A percentile compares a stretch with the other conserved stretches of the same genome.
Conservation (phyloP, 2,888 invertebrate genomes). For the Xylota sylvarum region DNA sequence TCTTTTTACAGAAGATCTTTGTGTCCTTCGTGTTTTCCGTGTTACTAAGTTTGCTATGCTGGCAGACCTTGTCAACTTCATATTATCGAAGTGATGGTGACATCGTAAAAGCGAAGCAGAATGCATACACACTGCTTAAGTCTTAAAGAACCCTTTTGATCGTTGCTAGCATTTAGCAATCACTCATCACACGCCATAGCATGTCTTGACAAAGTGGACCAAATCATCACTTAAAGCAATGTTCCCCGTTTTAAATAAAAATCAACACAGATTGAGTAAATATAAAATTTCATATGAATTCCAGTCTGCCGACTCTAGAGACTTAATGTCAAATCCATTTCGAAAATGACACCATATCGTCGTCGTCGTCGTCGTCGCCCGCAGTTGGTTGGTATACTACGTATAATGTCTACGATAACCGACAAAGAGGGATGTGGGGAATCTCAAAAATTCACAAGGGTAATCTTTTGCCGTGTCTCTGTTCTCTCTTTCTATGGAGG, state of each 20-base stretch:
- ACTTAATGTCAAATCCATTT: slow-evolving; percentile 48
- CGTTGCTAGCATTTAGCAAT: no score
- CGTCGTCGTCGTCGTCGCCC: neutral
- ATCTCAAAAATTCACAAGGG: slow-evolving; percentile 60
- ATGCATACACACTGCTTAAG: no score
- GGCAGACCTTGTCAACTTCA: no score
- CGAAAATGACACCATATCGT: slow-evolving; percentile 4
- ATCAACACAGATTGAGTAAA: slow-evolving; percentile 24
- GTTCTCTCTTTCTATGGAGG: slow-evolving; percentile 12
- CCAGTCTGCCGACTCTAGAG: slow-evolving; percentile 16
- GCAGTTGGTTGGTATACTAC: no score
- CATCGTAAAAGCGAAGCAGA: no score
- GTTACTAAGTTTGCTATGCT: no score
- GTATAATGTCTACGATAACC: slow-evolving; percentile 12
- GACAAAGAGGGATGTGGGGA: slow-evolving; percentile 25
- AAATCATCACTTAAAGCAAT: slow-evolving; percentile 25
- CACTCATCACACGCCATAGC: neutral
- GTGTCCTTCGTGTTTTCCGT: no score
- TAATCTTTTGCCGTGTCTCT: slow-evolving; percentile 21
- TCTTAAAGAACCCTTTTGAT: no score
- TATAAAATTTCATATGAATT: slow-evolving; percentile 50
- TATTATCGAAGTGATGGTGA: no score
- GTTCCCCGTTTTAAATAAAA: neutral
- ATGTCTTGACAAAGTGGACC: neutral
- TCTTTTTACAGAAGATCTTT: no score